Conservation (phyloP, 1,140 invertebrate species). For the Zaprionus ornatus region DNA sequence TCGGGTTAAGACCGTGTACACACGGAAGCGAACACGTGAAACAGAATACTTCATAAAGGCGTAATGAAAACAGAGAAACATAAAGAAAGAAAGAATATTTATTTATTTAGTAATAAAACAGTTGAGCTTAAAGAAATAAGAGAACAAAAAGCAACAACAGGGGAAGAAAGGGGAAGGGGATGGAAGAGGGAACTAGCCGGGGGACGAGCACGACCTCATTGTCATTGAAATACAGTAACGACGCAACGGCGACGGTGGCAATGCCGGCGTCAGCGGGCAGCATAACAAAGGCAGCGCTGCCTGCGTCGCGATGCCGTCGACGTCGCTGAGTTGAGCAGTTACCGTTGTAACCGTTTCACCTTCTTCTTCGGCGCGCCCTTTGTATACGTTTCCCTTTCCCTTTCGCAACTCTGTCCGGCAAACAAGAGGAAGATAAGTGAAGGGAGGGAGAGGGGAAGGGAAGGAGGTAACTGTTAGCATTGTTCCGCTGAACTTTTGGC, state of each 20-base stretch:
- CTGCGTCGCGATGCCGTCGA: neutral
- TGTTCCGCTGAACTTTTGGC: slow-evolving; percentile 45
- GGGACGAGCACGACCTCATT: slow-evolving; percentile 59
- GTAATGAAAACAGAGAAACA: neutral
- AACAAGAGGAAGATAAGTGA: neutral
- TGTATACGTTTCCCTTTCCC: slow-evolving; percentile 1
- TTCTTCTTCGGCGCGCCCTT: neutral
- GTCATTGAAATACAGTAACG: slow-evolving; percentile 77
- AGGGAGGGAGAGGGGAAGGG: neutral
- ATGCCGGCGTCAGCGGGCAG: neutral
- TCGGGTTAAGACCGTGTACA: slow-evolving; percentile 18
- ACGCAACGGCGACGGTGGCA: neutral
- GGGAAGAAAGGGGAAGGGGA: neutral
- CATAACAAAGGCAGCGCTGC: slow-evolving; percentile 44
- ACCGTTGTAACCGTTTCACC: slow-evolving; percentile 42
- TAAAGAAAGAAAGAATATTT: slow-evolving; percentile 10
- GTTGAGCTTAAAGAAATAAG: slow-evolving; percentile 12
- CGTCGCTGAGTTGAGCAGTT: slow-evolving; percentile 34
- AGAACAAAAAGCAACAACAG: slow-evolving; percentile 46
- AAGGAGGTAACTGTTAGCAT: slow-evolving; percentile 28
- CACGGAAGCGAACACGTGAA: slow-evolving; percentile 21
- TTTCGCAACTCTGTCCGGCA: neutral
- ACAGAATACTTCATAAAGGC: slow-evolving; percentile 10
- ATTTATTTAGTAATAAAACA: slow-evolving; percentile 2
- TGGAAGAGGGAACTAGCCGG: neutral